Percentiles rank a stretch among this genome's conserved stretches.
These are phyloP conservation scores for Eupithecia abbreviata DNA, from an alignment of 2,888 invertebrate species.

Conservation along the genomic window DNA sequence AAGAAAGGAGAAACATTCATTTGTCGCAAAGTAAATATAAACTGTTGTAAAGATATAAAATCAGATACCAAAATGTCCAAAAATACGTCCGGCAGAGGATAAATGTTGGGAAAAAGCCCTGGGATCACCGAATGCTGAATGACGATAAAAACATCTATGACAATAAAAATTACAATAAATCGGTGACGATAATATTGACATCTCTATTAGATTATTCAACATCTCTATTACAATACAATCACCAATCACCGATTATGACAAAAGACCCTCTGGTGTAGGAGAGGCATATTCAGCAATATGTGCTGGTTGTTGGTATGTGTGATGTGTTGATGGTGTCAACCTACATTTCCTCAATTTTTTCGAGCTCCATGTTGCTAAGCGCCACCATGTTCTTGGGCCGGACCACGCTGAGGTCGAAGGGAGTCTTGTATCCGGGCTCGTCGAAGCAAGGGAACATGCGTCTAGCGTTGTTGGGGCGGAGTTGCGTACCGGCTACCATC, in stretches of 20 bases:
- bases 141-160: not conserved
- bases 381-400: conserved; percentile 84
- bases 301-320: not conserved
- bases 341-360: conserved; percentile 85
- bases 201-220: no score
- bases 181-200: no score
- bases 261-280: not conserved
- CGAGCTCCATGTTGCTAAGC: conserved; percentile 86
- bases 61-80: not conserved
- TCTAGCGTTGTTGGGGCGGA: conserved; percentile 89
- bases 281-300: not conserved
- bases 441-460: conserved; percentile 92
- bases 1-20: not conserved
- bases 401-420: conserved; percentile 86
- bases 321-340: conserved; percentile 42
- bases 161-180: not conserved
- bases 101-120: not conserved
- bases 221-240: no score
- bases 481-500: conserved; percentile 87
- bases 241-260: not conserved
- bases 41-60: not conserved
- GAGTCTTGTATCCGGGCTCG: conserved; percentile 89
- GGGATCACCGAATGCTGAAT: not conserved
- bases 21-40: not conserved
- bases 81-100: not conserved